Percentiles rank a stretch among this genome's conserved stretches.
phyloP scores from a whole-genome alignment of 2,888 invertebrate genomes.

The Synergus japonicus region DNA sequence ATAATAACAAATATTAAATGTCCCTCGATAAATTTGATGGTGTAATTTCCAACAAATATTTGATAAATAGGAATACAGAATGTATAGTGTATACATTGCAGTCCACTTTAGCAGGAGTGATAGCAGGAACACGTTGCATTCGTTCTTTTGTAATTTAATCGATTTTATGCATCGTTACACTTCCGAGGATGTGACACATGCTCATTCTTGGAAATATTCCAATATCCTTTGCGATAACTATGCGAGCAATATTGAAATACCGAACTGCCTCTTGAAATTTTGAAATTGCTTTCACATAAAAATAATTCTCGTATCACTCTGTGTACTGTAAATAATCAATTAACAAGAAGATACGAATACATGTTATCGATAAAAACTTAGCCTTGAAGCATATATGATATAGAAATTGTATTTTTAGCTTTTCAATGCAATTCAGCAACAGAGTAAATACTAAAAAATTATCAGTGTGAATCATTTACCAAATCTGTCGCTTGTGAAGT shows the following conservation, averaged over 20 bases:
- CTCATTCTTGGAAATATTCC: constrained; percentile 36
- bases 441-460: neutral
- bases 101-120: constrained; percentile 15
- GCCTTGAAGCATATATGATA: neutral
- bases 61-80: constrained; percentile 7
- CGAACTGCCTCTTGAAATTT: neutral
- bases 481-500: neutral
- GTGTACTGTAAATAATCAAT: neutral
- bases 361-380: neutral
- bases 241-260: constrained; percentile 31
- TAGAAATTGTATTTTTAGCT: neutral
- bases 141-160: constrained; percentile 17
- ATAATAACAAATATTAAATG: too few species aligned
- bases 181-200: constrained; percentile 30
- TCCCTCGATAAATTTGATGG: too few species aligned
- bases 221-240: constrained; percentile 30
- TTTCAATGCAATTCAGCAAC: neutral
- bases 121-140: neutral
- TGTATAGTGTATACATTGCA: constrained; percentile 14
- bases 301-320: neutral
- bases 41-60: constrained; percentile 9
- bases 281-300: neutral
- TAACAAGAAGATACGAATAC: neutral
- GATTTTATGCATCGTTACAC: constrained; percentile 36
- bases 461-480: neutral